A percentile compares a stretch with the other conserved stretches of the same genome.
Evolutionary conservation across 2,797 vertebrate species (phyloP).

Genomic region (Channa striata): DNA sequence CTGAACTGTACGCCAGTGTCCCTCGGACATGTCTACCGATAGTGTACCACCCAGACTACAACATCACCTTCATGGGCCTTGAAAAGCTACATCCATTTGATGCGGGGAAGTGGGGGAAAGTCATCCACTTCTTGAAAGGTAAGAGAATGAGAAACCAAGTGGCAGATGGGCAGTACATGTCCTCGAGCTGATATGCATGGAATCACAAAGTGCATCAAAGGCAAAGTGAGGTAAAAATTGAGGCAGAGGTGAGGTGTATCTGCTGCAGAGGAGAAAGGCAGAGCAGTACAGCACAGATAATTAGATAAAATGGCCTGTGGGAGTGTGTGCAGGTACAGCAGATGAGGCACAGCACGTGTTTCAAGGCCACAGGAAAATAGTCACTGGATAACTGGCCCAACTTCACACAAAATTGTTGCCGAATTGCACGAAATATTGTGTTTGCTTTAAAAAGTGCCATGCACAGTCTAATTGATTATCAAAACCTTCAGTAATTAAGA

Average conservation of each 20-base stretch:
- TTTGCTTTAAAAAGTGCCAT: slow-evolving; percentile 24
- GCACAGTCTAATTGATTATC: slow-evolving; percentile 45
- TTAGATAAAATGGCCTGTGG: slow-evolving; percentile 60
- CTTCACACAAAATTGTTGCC: slow-evolving; percentile 53
- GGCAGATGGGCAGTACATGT: slow-evolving; percentile 21
- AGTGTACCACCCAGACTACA: slow-evolving; percentile 93
- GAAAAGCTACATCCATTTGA: slow-evolving; percentile 98
- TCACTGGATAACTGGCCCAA: slow-evolving; percentile 41
- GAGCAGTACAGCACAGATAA: slow-evolving; percentile 63
- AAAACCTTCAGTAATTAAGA: slow-evolving; percentile 31
- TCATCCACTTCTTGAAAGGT: slow-evolving; percentile 95
- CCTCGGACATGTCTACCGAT: slow-evolving; percentile 88
- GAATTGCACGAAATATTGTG: slow-evolving; percentile 12
- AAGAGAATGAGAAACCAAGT: slow-evolving; percentile 45
- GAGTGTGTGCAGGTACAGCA: slow-evolving; percentile 44
- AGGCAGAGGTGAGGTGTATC: slow-evolving; percentile 36
- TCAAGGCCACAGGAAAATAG: slow-evolving; percentile 60
- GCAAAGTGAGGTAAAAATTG: slow-evolving; percentile 24
- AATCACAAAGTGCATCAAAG: slow-evolving; percentile 9
- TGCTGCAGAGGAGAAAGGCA: slow-evolving; percentile 30
- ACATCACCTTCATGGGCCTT: slow-evolving; percentile 97
- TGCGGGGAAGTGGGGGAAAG: slow-evolving; percentile 97
- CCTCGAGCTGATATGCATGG: slow-evolving; percentile 18
- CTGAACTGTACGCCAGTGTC: slow-evolving; percentile 85
- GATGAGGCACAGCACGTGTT: slow-evolving; percentile 41